phyloP scores from a whole-genome alignment of 1,140 invertebrate species.

The Bombus cullumanus region DNA sequence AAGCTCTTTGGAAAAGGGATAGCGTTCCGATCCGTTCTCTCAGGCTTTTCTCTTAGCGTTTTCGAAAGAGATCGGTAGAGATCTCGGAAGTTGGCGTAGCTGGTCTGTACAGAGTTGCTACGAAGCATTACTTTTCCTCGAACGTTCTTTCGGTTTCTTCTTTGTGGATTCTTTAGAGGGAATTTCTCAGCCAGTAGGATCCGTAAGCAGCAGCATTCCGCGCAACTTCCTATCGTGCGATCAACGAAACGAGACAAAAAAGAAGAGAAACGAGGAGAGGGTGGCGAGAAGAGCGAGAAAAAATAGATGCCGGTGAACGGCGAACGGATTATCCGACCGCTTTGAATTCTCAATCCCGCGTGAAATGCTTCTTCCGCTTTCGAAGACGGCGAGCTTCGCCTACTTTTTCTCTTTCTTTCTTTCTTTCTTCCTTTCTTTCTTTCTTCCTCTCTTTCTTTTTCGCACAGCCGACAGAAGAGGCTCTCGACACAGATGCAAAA shows the following conservation, averaged over 20 bases:
- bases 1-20: background rate
- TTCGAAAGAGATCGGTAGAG: background rate
- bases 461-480: background rate
- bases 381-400: background rate
- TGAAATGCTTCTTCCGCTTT: slow-evolving; percentile 3
- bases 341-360: slow-evolving; percentile 10
- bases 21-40: background rate
- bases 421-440: background rate
- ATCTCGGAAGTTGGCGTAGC: background rate
- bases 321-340: slow-evolving; percentile 25
- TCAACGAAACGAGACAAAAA: background rate
- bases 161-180: background rate
- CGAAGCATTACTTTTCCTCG: background rate
- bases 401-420: background rate
- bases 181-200: background rate
- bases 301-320: background rate
- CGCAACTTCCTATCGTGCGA: background rate
- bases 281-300: background rate
- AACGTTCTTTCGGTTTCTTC: slow-evolving; percentile 4
- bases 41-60: background rate
- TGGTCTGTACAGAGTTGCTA: background rate
- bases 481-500: slow-evolving; percentile 22
- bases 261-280: background rate
- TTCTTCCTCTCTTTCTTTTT: background rate
- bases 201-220: background rate